A percentile compares a stretch with the other conserved stretches of the same genome.
Conservation (phyloP, 2,888 invertebrate genomes). For the Ophioninae sp. region DNA sequence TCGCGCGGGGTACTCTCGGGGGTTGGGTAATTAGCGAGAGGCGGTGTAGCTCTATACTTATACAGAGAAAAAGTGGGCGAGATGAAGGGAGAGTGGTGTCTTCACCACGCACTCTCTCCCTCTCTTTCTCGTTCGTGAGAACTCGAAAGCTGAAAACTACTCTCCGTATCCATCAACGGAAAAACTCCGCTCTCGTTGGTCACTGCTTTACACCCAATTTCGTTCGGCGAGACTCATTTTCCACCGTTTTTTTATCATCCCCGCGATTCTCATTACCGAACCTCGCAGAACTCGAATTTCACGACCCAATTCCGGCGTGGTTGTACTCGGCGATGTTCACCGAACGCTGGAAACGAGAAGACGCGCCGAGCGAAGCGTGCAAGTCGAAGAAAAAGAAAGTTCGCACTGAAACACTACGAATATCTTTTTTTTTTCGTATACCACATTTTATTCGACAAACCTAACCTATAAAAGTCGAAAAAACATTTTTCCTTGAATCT, state of each 20-base stretch:
- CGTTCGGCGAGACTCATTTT: slow-evolving; percentile 24
- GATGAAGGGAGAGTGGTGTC: slow-evolving; percentile 54
- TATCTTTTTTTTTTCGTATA: too few species aligned
- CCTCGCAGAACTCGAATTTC: slow-evolving; percentile 20
- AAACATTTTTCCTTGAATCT: too few species aligned
- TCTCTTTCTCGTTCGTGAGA: background rate
- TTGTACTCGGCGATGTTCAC: slow-evolving; percentile 34
- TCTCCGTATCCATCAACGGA: too few species aligned
- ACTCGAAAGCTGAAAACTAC: too few species aligned
- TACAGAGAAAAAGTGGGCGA: slow-evolving; percentile 36
- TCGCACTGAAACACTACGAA: too few species aligned
- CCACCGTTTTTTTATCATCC: background rate
- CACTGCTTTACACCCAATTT: slow-evolving; percentile 22
- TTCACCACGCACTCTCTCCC: slow-evolving; percentile 40
- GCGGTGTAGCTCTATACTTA: slow-evolving; percentile 17
- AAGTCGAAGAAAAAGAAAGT: background rate
- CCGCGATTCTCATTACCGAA: background rate
- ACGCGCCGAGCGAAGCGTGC: background rate
- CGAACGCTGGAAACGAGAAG: background rate
- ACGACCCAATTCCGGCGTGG: slow-evolving; percentile 48
- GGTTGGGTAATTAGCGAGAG: slow-evolving; percentile 57
- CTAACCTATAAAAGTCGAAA: too few species aligned
- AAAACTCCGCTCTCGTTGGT: background rate
- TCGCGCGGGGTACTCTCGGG: slow-evolving; percentile 30
- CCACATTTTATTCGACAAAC: too few species aligned